These are phyloP conservation scores for Eristalis arbustorum DNA, from an alignment of 2,888 invertebrate species.

Conservation along the genomic window DNA sequence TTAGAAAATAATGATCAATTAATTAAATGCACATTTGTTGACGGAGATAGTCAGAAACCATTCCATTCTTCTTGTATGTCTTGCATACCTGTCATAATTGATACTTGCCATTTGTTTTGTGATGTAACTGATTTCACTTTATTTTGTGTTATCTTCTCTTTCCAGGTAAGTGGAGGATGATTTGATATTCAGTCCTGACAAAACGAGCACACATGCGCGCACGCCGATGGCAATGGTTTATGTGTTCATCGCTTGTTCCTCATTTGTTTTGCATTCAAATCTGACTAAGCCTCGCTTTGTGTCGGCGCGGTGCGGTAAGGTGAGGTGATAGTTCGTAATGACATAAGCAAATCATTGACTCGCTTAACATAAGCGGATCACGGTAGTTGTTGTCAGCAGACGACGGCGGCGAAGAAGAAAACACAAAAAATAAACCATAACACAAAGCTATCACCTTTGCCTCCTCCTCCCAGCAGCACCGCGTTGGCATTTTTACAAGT, in stretches of 20 bases:
- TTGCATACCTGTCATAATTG: background rate
- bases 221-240: background rate
- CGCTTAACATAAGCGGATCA: slow-evolving; percentile 52
- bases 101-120: background rate
- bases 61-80: no score
- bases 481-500: slow-evolving; percentile 11
- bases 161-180: slow-evolving; percentile 58
- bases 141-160: slow-evolving; percentile 11
- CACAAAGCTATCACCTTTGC: background rate
- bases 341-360: slow-evolving; percentile 49
- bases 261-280: background rate
- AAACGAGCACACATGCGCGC: background rate
- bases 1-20: background rate
- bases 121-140: slow-evolving; percentile 20
- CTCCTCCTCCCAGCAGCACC: background rate
- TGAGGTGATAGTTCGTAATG: slow-evolving; percentile 5
- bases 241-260: background rate
- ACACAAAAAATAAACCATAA: slow-evolving; percentile 29
- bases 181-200: slow-evolving; percentile 24
- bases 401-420: background rate
- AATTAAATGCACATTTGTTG: background rate
- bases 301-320: no score
- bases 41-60: no score
- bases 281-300: background rate
- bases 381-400: slow-evolving; percentile 24